A percentile compares a stretch with the other conserved stretches of the same genome.
Conservation (phyloP, 92 coral and sea anemone genomes). For the Palythoa heliodiscus region DNA sequence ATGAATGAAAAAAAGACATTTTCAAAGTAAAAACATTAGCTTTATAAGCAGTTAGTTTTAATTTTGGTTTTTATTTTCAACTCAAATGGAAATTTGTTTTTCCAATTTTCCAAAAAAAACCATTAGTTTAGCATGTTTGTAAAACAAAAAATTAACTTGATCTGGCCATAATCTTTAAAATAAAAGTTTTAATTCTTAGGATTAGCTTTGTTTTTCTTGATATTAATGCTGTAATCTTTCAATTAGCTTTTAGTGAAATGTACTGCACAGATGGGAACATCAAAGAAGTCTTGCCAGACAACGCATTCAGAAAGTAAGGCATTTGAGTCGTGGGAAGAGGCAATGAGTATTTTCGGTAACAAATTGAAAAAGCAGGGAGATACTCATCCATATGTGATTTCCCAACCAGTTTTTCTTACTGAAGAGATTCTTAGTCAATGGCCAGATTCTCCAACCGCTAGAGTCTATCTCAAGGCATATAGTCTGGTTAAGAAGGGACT, state of each 20-base stretch:
- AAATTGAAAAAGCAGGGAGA: conserved; percentile 10
- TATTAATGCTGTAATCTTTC: not conserved
- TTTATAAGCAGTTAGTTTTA: too few relatives aligned
- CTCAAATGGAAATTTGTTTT: too few relatives aligned
- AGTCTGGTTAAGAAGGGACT: conserved; percentile 64
- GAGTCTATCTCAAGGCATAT: conserved; percentile 65
- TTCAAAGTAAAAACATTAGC: too few relatives aligned
- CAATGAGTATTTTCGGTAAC: not conserved
- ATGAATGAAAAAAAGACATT: too few relatives aligned
- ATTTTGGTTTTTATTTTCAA: too few relatives aligned
- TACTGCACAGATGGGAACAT: not conserved
- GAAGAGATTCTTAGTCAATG: conserved; percentile 61
- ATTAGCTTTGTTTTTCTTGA: too few relatives aligned
- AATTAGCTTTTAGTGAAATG: conserved; percentile 25
- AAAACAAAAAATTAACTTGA: too few relatives aligned
- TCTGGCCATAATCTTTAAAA: too few relatives aligned
- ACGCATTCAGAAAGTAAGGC: not conserved
- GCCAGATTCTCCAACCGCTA: conserved; percentile 78
- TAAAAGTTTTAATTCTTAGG: too few relatives aligned
- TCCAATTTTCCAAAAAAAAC: too few relatives aligned
- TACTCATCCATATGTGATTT: conserved; percentile 57
- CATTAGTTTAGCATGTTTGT: too few relatives aligned
- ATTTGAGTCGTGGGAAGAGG: not conserved
- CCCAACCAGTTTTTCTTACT: conserved; percentile 54
- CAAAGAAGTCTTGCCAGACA: conserved; percentile 7